A percentile compares a stretch with the other conserved stretches of the same genome.
phyloP scores from a whole-genome alignment of 1,140 invertebrate genomes.

The Lordiphosa clarofinis region DNA sequence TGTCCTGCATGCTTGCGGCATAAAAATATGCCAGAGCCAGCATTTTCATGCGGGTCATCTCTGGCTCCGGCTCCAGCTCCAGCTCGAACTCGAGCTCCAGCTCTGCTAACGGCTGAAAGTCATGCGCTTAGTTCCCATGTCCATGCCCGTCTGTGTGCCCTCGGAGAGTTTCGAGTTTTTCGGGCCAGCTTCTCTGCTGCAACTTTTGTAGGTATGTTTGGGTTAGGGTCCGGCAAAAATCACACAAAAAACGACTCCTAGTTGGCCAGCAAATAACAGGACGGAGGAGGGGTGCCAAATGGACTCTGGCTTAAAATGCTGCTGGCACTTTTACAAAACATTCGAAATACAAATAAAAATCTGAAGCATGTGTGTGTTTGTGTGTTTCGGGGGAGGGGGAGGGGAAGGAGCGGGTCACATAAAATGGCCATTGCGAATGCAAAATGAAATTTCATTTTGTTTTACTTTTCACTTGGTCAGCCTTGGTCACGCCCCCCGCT shows the following conservation, averaged over 20 bases:
- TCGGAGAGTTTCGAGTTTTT: conserved; percentile 39
- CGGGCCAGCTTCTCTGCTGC: conserved; percentile 34
- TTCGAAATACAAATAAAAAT: conserved; percentile 76
- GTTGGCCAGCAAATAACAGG: conserved; percentile 34
- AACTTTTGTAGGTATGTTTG: conserved; percentile 48
- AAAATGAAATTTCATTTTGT: conserved; percentile 78
- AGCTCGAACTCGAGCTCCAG: conserved; percentile 12
- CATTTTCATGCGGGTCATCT: conserved; percentile 76
- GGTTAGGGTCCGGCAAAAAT: conserved; percentile 50
- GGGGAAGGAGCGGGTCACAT: conserved; percentile 10
- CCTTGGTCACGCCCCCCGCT: background rate
- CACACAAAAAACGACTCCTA: conserved; percentile 50
- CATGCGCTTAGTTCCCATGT: conserved; percentile 32
- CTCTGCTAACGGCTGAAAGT: conserved; percentile 55
- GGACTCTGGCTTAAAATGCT: conserved; percentile 71
- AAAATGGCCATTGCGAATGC: conserved; percentile 60
- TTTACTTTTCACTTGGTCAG: conserved; percentile 56
- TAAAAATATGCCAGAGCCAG: conserved; percentile 77
- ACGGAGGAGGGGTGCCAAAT: conserved; percentile 51
- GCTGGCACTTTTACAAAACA: conserved; percentile 76
- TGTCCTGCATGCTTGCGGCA: conserved; percentile 77
- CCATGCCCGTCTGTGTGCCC: conserved; percentile 29
- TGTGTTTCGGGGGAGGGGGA: background rate
- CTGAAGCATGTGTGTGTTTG: conserved; percentile 37
- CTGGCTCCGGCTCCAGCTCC: conserved; percentile 16